Base-by-base conservation (phyloP, 2,113 vertebrate species). In the Ancistrus triradiatus region DNA sequence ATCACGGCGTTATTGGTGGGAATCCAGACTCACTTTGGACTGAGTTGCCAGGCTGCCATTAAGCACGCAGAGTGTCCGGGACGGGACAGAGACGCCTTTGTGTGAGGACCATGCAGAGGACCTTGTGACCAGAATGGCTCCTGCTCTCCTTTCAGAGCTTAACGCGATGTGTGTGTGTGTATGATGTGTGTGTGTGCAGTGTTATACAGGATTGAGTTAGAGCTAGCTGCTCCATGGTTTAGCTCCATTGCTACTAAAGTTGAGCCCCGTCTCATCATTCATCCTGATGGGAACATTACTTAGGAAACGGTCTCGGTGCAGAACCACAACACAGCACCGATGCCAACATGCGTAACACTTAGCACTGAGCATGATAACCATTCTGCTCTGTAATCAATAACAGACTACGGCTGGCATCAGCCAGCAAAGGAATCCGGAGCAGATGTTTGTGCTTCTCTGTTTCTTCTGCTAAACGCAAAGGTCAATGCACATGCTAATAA, bases 11-110 rank as follows among this genome's bases (percentile, higher is more conserved):
- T 44, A 28, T 58, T 48, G 46, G 38, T 22, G 48, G 37, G 22
- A 28, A 19, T 42, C 50, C 44, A 60, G 59, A 42, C 21, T 40
- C 51, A 24, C 37, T 66, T 47, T 47, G 61, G 35, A 28, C 59
- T n/a, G 25, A 24, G 65, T 71, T 70, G 73, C 73, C 10, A 52
- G 44, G 59, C 35, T 56, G 65, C 64, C 51, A 61, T 64, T 59
- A 66, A 51, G 65, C 69, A 68, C 68, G 60, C 66, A 48, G 35
- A 68, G 60, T 44, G 44, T 44, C 60, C 37, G 22, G 31, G 44
- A 56, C 6, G 9, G 25, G 74, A 88, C 84, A 87, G 81, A 84
- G 83, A 46, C 2, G 74, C 68, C 85, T 84, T 88, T 88, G 86
- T 88, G 81, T 78, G 77, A 21, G 5, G 40, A 49, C 71, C 76